Evolutionary conservation across 1,140 invertebrate species (phyloP).

Genomic region (Drepana arcuata): DNA sequence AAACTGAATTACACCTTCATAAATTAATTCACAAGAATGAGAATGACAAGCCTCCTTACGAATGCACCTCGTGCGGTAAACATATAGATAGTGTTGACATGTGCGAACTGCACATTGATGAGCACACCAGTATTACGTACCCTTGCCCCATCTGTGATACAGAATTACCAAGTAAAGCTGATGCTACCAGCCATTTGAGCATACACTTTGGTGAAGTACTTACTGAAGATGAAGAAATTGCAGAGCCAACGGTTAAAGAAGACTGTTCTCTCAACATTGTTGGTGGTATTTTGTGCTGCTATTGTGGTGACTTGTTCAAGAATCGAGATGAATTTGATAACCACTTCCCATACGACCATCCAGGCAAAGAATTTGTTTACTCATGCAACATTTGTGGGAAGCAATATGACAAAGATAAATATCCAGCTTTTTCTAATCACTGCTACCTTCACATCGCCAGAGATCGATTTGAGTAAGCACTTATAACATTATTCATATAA

Average conservation of each 20-base stretch:
- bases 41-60: constrained; percentile 32
- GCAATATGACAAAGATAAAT: constrained; percentile 50
- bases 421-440: constrained; percentile 38
- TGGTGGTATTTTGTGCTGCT: constrained; percentile 40
- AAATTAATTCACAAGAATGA: constrained; percentile 37
- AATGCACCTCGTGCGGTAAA: constrained; percentile 32
- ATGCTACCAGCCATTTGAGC: constrained; percentile 35
- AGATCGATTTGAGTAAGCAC: constrained; percentile 47
- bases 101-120: constrained; percentile 38
- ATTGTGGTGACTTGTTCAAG: constrained; percentile 33
- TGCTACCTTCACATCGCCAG: constrained; percentile 45
- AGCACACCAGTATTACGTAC: constrained; percentile 31
- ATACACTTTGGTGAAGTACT: constrained; percentile 39
- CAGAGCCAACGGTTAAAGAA: constrained; percentile 15
- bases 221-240: constrained; percentile 13
- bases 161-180: constrained; percentile 24
- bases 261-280: constrained; percentile 43
- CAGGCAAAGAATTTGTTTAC: constrained; percentile 37
- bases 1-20: constrained; percentile 42
- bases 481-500: too few species aligned
- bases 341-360: constrained; percentile 40
- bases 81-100: constrained; percentile 14
- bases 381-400: constrained; percentile 46
- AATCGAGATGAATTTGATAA: constrained; percentile 43
- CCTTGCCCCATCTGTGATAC: constrained; percentile 50